These are phyloP conservation scores for Molanna angustata DNA, from an alignment of 2,888 invertebrate species.

Conservation along the genomic window DNA sequence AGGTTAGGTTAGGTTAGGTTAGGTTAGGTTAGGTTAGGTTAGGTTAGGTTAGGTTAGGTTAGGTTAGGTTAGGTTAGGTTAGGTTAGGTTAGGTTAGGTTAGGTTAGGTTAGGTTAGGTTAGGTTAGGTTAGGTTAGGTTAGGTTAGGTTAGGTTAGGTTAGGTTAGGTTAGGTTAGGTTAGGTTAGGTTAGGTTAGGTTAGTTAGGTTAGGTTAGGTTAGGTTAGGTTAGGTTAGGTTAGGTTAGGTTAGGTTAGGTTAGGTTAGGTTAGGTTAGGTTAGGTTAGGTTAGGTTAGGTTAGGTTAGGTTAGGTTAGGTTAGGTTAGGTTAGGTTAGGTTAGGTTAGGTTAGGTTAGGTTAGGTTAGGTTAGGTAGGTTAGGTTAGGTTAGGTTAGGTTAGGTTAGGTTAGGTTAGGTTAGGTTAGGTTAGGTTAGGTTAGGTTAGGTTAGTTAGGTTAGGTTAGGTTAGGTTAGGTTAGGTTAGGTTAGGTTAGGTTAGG, in stretches of 20 bases:
- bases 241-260: conserved; percentile 10
- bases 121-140: conserved; percentile 10
- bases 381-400: conserved; percentile 10
- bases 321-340: conserved; percentile 10
- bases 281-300: conserved; percentile 10
- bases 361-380: conserved; percentile 11
- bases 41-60: conserved; percentile 8
- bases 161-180: conserved; percentile 10
- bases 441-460: conserved; percentile 18
- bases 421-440: conserved; percentile 16
- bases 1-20: conserved; percentile 11
- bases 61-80: conserved; percentile 11
- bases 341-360: conserved; percentile 11
- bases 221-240: conserved; percentile 11
- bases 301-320: conserved; percentile 11
- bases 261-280: conserved; percentile 11
- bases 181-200: conserved; percentile 10
- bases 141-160: conserved; percentile 11
- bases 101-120: conserved; percentile 11
- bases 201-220: conserved; percentile 11
- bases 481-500: conserved; percentile 17
- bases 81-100: conserved; percentile 11
- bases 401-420: conserved; percentile 10
- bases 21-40: conserved; percentile 11
- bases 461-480: conserved; percentile 16